Conservation (phyloP, 2,888 invertebrate genomes). For the Torymus aiolomorphi region DNA sequence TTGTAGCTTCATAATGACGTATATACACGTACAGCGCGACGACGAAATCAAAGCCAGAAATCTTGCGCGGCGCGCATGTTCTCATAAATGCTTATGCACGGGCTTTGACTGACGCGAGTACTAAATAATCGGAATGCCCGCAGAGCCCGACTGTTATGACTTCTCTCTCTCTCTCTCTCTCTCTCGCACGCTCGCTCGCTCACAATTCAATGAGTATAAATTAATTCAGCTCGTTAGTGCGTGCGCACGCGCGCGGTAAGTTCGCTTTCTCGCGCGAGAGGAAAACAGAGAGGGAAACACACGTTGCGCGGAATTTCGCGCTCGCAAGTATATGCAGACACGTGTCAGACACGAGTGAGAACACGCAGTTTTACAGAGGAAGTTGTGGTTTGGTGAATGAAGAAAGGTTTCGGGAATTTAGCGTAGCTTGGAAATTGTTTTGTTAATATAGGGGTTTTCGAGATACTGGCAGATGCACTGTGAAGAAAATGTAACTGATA, state of each 20-base stretch:
- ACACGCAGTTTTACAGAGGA: no score
- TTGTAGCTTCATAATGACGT: conserved; percentile 48
- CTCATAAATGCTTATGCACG: conserved; percentile 33
- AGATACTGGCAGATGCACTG: no score
- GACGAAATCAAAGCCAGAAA: conserved; percentile 43
- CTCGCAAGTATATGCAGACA: no score
- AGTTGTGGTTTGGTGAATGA: no score
- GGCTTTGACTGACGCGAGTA: conserved; percentile 29
- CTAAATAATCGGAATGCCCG: conserved; percentile 64
- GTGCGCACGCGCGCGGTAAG: not conserved
- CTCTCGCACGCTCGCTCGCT: no score
- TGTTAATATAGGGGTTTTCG: no score
- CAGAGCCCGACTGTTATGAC: conserved; percentile 63
- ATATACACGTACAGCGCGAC: not conserved
- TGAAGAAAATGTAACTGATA: no score
- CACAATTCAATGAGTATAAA: conserved; percentile 66
- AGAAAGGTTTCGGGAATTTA: no score
- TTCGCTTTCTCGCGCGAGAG: not conserved
- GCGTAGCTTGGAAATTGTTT: no score
- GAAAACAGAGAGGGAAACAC: not conserved
- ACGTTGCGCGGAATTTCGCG: no score
- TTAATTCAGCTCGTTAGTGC: conserved; percentile 69
- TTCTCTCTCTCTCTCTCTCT: conserved; percentile 53
- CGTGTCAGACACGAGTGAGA: no score
- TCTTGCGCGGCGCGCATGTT: conserved; percentile 16